Evolutionary conservation across 92 coral and sea anemone genomes (phyloP), one percentile per base, ranked within the genome.

Genomic region (Galaxea fascicularis): DNA sequence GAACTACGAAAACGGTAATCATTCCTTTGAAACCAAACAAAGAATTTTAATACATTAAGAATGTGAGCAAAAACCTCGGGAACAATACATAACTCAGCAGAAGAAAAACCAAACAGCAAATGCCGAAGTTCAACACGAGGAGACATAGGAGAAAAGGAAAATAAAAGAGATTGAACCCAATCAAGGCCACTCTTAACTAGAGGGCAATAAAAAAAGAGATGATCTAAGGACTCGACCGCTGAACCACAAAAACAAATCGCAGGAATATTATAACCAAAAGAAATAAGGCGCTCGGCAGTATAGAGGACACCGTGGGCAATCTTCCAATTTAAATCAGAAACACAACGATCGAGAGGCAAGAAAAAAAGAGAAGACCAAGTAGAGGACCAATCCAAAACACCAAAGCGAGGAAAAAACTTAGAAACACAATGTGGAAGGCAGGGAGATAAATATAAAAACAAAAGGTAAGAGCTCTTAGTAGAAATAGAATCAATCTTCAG

Each of bases 281-380:
- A 69, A 0, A 29, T 4, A 26, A 89, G 47, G 0, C 92, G 63
- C 9, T 79, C 82, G 0, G 82, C 73, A 0, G 89, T 84, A 14
- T 82, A 77, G 10, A 89, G 35, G 0, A 85, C 80, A 7, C 86
- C 92, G 25, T 89, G 89, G 12, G 89, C 83, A 4, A 89, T 46
- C 58, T 65, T 47, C 91, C 92, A 88, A 35, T 62, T 54, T 0
- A 84, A 39, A 29, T 76, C 76, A 0, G 49, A 22, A 0, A 69
- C 89, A 0, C 52, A 78, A 0, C 83, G 66, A 13, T 76, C 84
- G 30, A 67, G 52, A 14, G 80, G 77, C 1, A 73, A 27, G 13
- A 67, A 67, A 12, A 47, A 81, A 0, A 88, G 31, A 0, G 64
- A 56, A 0, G 3, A 27, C 88, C 91, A 88, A 1, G 67, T 71